phyloP scores from a whole-genome alignment of 2,797 vertebrate species.

The Carcharodon carcharias region DNA sequence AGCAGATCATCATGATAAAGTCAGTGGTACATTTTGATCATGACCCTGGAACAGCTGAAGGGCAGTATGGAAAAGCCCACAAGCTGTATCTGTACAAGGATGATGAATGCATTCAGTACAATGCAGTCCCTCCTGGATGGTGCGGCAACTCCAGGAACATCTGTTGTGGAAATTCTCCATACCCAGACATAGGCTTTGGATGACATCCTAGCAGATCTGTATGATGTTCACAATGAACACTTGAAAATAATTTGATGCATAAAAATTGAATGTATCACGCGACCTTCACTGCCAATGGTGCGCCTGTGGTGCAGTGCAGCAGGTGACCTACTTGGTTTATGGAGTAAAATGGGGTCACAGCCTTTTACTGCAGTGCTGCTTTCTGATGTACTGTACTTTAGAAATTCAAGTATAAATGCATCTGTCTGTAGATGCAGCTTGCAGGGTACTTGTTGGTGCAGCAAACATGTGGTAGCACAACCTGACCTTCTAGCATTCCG shows the following conservation, averaged over 20 bases:
- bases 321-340: not conserved
- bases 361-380: not conserved
- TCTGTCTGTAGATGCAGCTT: not conserved
- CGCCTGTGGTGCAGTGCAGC: not conserved
- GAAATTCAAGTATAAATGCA: not conserved
- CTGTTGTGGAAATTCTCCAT: not conserved
- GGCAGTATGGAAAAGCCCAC: not conserved
- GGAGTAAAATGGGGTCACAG: not conserved
- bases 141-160: not conserved
- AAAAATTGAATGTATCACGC: not conserved
- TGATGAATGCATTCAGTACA: not conserved
- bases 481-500: not conserved
- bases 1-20: not conserved
- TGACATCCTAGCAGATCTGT: not conserved
- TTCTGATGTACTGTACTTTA: not conserved
- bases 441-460: not conserved
- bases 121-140: not conserved
- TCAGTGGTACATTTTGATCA: not conserved
- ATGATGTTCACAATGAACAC: not conserved
- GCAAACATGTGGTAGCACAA: not conserved
- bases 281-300: not conserved
- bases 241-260: not conserved
- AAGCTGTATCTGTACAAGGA: not conserved
- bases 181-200: not conserved
- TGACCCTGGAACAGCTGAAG: not conserved